phyloP scores from a whole-genome alignment of 2,888 invertebrate species.

The Himalopsyche tibetana region DNA sequence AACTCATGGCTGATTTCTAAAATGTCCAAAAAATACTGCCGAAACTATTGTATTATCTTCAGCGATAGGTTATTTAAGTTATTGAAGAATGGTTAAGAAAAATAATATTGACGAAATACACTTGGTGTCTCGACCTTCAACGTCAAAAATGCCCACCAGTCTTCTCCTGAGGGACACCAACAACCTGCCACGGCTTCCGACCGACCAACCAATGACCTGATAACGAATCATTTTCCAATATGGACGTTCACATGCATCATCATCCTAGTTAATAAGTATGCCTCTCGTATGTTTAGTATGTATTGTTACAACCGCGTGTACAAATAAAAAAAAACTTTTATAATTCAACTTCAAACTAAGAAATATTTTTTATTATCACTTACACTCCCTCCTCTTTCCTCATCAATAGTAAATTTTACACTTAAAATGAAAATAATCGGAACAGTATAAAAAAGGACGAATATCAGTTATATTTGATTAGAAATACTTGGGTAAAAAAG shows the following conservation, averaged over 20 bases:
- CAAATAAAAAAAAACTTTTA: conserved; percentile 60
- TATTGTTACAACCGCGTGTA: conserved; percentile 65
- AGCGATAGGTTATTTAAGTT: background rate
- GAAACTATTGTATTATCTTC: background rate
- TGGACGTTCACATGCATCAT: conserved; percentile 36
- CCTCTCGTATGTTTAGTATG: conserved; percentile 55
- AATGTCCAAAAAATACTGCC: background rate
- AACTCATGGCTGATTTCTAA: background rate
- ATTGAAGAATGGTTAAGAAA: background rate
- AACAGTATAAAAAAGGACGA: no score
- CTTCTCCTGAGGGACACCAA: conserved; percentile 14
- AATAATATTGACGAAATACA: background rate
- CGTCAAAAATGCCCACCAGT: conserved; percentile 15
- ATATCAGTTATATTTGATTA: no score
- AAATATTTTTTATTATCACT: background rate
- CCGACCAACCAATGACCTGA: background rate
- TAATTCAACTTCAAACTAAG: conserved; percentile 53
- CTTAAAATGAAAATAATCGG: no score
- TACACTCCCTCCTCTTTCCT: no score
- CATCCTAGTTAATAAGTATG: conserved; percentile 45
- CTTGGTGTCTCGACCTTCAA: background rate
- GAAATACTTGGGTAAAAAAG: no score
- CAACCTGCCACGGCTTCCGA: conserved; percentile 33
- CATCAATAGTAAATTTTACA: no score
- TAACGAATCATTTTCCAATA: conserved; percentile 26